Conservation (phyloP, 2,888 invertebrate genomes). For the Cheilosia urbana region DNA sequence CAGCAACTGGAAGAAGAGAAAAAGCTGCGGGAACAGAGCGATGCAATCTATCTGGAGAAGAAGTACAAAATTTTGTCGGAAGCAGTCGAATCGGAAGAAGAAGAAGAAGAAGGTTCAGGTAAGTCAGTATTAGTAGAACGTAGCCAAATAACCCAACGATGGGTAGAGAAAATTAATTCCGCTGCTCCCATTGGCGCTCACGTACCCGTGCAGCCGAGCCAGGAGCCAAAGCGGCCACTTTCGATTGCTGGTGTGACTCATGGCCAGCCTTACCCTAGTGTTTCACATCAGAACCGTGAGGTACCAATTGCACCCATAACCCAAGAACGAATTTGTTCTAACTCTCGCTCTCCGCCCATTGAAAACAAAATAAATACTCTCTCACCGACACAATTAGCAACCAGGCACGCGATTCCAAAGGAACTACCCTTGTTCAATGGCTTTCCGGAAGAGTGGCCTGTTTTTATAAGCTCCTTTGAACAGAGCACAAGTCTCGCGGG, state of each 20-base stretch:
- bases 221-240: not conserved
- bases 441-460: no score
- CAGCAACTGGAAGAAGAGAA: not conserved
- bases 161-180: not conserved
- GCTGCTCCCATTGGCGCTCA: not conserved
- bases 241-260: no score
- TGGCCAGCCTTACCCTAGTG: no score
- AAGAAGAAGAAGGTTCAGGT: not conserved
- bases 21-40: not conserved
- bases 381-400: no score
- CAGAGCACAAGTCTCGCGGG: constrained; percentile 5
- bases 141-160: not conserved
- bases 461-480: not conserved
- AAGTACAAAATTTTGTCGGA: no score
- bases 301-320: no score
- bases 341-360: no score
- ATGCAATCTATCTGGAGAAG: not conserved
- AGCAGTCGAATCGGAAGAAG: not conserved
- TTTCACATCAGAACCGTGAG: no score
- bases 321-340: no score
- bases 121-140: not conserved
- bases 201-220: not conserved
- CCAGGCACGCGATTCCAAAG: no score
- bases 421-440: no score
- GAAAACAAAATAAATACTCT: no score